Conservation (phyloP, 2,113 vertebrate genomes). For the Hyperopisus bebe region DNA sequence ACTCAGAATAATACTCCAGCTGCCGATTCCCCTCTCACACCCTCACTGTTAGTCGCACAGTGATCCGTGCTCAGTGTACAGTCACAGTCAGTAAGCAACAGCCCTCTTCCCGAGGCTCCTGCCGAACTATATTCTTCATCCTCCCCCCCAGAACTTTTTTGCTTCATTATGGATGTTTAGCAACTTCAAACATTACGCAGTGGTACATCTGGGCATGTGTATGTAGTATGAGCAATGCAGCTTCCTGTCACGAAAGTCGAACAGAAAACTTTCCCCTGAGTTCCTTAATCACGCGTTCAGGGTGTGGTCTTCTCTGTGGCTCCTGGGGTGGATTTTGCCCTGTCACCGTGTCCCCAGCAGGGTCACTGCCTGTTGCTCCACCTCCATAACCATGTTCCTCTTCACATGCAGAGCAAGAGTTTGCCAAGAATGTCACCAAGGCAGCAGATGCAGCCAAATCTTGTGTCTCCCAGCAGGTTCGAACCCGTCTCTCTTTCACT, state of each 20-base stretch:
- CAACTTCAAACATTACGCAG: background rate
- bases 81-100: background rate
- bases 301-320: background rate
- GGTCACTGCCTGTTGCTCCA: background rate
- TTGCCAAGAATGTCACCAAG: slow-evolving; percentile 73
- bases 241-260: background rate
- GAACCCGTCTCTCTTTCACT: background rate
- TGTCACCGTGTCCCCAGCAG: background rate
- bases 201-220: background rate
- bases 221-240: background rate
- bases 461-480: slow-evolving; percentile 72
- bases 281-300: background rate
- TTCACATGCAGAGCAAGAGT: slow-evolving; percentile 62
- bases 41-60: background rate
- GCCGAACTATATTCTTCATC: background rate
- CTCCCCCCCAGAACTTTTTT: background rate
- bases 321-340: background rate
- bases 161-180: background rate
- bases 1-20: background rate
- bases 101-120: background rate
- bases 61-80: background rate
- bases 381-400: background rate
- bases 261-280: background rate
- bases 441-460: slow-evolving; percentile 68
- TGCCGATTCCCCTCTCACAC: background rate